Evolutionary conservation across 2,113 vertebrate genomes (phyloP).

Genomic region (Hydrolagus affinis): DNA sequence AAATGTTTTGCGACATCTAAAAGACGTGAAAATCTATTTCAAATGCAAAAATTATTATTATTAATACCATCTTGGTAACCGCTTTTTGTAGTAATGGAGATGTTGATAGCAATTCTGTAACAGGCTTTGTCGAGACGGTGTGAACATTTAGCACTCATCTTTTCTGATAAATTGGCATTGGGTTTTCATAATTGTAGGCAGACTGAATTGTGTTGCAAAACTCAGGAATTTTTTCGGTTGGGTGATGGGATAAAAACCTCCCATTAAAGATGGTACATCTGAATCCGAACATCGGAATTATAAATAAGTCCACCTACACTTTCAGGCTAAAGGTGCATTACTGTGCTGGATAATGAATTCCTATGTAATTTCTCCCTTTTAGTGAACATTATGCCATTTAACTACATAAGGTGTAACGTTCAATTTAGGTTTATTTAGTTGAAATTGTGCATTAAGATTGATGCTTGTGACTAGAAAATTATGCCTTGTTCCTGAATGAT

Average conservation of each 20-base stretch:
- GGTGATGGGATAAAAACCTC: constrained; percentile 14
- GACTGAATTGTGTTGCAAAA: neutral
- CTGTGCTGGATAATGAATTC: constrained; percentile 6
- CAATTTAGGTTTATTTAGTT: constrained; percentile 1
- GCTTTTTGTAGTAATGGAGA: too few relatives aligned
- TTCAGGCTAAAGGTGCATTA: neutral
- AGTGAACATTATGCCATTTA: constrained; percentile 16
- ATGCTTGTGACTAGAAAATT: neutral
- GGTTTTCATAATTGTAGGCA: neutral
- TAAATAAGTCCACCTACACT: constrained; percentile 6
- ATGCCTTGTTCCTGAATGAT: neutral
- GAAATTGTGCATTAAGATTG: constrained; percentile 18
- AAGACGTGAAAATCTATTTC: too few relatives aligned
- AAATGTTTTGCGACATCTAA: too few relatives aligned
- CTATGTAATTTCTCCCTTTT: neutral
- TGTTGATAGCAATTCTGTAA: too few relatives aligned
- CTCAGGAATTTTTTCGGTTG: neutral
- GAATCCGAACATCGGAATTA: neutral
- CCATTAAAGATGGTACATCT: neutral
- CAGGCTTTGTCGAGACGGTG: too few relatives aligned
- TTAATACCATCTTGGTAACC: too few relatives aligned
- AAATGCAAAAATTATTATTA: too few relatives aligned
- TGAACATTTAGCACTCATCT: neutral
- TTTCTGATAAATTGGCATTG: neutral
- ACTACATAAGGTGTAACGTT: neutral